These are phyloP conservation scores for Panopea generosa DNA, from an alignment of 2,888 invertebrate genomes.

Conservation along the genomic window DNA sequence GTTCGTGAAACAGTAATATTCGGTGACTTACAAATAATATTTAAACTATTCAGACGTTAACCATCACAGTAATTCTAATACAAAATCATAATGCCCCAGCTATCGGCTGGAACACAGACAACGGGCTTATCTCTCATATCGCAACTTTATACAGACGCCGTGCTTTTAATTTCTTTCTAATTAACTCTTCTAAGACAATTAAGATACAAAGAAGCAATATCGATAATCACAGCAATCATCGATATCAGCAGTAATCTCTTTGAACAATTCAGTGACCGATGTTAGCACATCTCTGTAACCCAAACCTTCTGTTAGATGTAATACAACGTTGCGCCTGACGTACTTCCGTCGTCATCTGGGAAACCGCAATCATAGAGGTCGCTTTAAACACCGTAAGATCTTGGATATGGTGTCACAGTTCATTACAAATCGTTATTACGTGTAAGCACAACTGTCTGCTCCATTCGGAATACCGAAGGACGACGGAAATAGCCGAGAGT, in stretches of 20 bases:
- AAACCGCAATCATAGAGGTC: neutral
- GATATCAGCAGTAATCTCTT: slow-evolving; percentile 39
- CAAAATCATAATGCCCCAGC: too few species aligned
- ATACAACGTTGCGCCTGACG: neutral
- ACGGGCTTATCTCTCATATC: too few species aligned
- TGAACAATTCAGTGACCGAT: slow-evolving; percentile 31
- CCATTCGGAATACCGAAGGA: neutral
- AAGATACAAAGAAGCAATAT: slow-evolving; percentile 34
- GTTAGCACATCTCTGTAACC: neutral
- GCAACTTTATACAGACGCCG: neutral
- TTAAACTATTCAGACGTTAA: too few species aligned
- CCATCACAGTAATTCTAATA: too few species aligned
- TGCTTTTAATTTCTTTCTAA: slow-evolving; percentile 46
- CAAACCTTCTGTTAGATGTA: neutral
- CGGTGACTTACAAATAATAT: neutral
- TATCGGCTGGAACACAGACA: too few species aligned
- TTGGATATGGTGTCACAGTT: slow-evolving; percentile 20
- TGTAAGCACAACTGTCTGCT: slow-evolving; percentile 5
- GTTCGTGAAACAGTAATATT: too few species aligned
- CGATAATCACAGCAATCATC: slow-evolving; percentile 35
- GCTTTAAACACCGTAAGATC: slow-evolving; percentile 7
- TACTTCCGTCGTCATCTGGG: slow-evolving; percentile 30
- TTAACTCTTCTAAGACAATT: slow-evolving; percentile 60
- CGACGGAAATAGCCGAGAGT: neutral
- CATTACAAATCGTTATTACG: slow-evolving; percentile 19